Conservation (phyloP, 1,140 invertebrate species). For the Lasioglossum albipes region DNA sequence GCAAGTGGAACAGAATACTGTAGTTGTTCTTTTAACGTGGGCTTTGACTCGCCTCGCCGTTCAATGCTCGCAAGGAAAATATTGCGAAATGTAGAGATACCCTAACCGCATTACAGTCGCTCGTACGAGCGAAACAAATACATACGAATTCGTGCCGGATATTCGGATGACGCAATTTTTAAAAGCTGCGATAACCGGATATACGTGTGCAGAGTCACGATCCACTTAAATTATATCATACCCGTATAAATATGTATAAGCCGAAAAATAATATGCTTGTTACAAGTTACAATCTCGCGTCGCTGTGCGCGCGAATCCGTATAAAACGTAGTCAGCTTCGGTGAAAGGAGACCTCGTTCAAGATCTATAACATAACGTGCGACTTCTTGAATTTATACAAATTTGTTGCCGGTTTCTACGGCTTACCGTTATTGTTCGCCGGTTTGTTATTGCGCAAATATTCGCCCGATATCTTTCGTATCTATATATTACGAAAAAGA, state of each 20-base stretch:
- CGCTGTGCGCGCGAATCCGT: too few species aligned
- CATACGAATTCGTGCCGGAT: conserved; percentile 32
- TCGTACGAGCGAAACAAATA: conserved; percentile 3
- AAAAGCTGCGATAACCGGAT: conserved; percentile 13
- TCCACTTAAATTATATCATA: conserved; percentile 18
- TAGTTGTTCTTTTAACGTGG: not conserved
- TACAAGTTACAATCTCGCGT: too few species aligned
- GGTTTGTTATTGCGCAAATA: too few species aligned
- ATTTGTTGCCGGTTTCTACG: not conserved
- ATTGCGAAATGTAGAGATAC: not conserved
- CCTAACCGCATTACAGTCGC: not conserved
- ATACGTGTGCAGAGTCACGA: not conserved
- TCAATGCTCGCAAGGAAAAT: not conserved
- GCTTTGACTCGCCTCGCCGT: not conserved
- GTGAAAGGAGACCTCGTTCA: conserved; percentile 3
- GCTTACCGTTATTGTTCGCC: not conserved
- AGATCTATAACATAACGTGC: not conserved
- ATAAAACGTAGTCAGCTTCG: not conserved
- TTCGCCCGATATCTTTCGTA: too few species aligned
- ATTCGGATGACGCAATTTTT: conserved; percentile 40
- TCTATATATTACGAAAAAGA: too few species aligned
- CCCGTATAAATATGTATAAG: too few species aligned
- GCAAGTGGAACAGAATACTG: too few species aligned
- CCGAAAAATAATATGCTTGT: too few species aligned
- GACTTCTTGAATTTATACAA: conserved; percentile 1